Percentiles rank a stretch among this genome's conserved stretches.
Conservation (phyloP, 2,888 invertebrate genomes). For the Lapara coniferarum region DNA sequence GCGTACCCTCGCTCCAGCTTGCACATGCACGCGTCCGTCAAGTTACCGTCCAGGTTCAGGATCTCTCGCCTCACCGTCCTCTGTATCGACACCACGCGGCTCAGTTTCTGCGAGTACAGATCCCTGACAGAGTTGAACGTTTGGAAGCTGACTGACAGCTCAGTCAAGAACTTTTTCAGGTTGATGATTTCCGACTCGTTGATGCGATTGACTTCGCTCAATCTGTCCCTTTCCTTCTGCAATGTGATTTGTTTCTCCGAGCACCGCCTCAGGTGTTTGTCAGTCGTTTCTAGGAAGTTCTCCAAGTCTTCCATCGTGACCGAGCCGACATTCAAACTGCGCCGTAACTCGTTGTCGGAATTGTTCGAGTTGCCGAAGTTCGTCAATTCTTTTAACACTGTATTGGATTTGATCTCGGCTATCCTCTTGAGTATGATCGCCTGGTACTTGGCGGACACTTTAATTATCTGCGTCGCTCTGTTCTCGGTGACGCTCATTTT, state of each 20-base stretch:
- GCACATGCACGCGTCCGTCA: constrained; percentile 60
- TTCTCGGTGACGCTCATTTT: constrained; percentile 73
- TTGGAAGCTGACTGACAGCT: constrained; percentile 68
- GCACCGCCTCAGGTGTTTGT: constrained; percentile 67
- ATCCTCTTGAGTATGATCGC: constrained; percentile 74
- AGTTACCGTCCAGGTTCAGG: constrained; percentile 59
- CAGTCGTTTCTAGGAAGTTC: constrained; percentile 76
- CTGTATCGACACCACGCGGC: constrained; percentile 66
- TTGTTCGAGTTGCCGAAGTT: constrained; percentile 68
- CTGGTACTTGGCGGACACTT: constrained; percentile 76
- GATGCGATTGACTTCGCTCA: constrained; percentile 69
- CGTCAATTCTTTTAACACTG: constrained; percentile 71
- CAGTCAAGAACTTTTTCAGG: constrained; percentile 70
- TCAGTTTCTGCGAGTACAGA: constrained; percentile 68
- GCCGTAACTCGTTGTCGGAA: constrained; percentile 62
- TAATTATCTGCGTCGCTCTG: constrained; percentile 73
- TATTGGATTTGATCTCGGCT: constrained; percentile 73
- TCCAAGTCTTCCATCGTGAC: constrained; percentile 77
- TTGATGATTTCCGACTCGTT: constrained; percentile 74
- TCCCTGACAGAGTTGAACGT: constrained; percentile 70
- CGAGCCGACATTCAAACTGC: constrained; percentile 63
- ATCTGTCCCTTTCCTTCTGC: constrained; percentile 71
- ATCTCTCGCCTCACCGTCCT: constrained; percentile 73
- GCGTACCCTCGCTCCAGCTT: constrained; percentile 69
- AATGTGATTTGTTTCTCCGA: constrained; percentile 66